These are phyloP conservation scores for Balaenoptera acutorostrata DNA, from an alignment of 2,113 vertebrate genomes.

Conservation along the genomic window DNA sequence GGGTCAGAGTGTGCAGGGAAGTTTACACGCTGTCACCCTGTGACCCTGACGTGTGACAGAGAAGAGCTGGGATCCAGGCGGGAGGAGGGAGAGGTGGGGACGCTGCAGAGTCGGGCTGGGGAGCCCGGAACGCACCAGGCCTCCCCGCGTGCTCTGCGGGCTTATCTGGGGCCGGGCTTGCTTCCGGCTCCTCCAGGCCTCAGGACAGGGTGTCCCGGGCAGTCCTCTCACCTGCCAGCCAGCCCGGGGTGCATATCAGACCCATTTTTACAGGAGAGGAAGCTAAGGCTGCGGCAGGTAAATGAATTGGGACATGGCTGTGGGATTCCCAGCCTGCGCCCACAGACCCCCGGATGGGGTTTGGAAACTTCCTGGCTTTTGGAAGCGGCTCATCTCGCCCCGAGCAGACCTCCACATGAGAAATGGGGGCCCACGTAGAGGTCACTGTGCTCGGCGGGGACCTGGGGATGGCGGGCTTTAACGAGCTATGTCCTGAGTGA, in stretches of 20 bases:
- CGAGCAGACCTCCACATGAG: rapidly evolving
- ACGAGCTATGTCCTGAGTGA: conserved; percentile 66
- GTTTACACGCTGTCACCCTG: rapidly evolving
- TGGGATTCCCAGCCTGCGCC: not conserved
- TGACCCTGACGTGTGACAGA: not conserved
- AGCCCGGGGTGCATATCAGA: not conserved
- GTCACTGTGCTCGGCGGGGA: not conserved
- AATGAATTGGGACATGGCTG: not conserved
- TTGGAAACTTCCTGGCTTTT: not conserved
- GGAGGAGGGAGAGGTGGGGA: not conserved
- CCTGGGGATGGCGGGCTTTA: not conserved
- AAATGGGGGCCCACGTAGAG: rapidly evolving
- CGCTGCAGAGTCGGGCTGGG: too few species aligned
- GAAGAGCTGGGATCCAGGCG: not conserved
- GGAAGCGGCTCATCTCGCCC: not conserved
- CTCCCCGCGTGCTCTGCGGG: not conserved
- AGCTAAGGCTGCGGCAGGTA: not conserved
- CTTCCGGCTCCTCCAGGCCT: not conserved
- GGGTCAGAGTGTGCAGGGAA: not conserved
- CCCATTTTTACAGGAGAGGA: not conserved
- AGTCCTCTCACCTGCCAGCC: not conserved
- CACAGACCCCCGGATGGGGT: too few species aligned
- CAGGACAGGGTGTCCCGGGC: rapidly evolving
- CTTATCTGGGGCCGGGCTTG: not conserved
- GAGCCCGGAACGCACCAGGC: not conserved